phyloP scores from a whole-genome alignment of 1,140 invertebrate species.

The Drosophila kanapiae region DNA sequence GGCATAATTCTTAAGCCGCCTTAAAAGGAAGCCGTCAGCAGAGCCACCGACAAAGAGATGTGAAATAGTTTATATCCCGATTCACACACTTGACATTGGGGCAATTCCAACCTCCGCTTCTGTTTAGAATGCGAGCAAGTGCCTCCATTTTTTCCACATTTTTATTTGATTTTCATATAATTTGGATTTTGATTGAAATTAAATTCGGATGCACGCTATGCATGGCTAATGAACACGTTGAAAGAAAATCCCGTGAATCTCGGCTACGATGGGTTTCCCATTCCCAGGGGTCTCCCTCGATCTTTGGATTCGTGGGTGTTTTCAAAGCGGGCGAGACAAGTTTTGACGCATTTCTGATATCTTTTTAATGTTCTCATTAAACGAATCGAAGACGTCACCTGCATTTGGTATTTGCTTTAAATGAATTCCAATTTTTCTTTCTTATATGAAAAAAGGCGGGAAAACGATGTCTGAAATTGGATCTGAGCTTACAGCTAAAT shows the following conservation, averaged over 20 bases:
- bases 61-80: slow-evolving; percentile 65
- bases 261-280: slow-evolving; percentile 5
- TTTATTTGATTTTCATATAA: slow-evolving; percentile 80
- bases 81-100: slow-evolving; percentile 58
- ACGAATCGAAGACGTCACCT: slow-evolving; percentile 44
- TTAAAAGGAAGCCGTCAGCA: slow-evolving; percentile 43
- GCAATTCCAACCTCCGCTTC: neutral
- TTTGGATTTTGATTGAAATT: slow-evolving; percentile 82
- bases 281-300: slow-evolving; percentile 21
- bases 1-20: neutral
- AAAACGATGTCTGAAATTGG: neutral
- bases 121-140: slow-evolving; percentile 43
- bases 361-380: slow-evolving; percentile 76
- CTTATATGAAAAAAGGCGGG: slow-evolving; percentile 1
- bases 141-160: slow-evolving; percentile 54
- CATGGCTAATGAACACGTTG: slow-evolving; percentile 55
- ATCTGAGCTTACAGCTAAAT: neutral
- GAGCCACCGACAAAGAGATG: slow-evolving; percentile 51
- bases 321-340: slow-evolving; percentile 26
- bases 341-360: slow-evolving; percentile 71
- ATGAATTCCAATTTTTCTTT: neutral
- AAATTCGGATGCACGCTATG: slow-evolving; percentile 66
- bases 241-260: slow-evolving; percentile 39
- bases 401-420: slow-evolving; percentile 46
- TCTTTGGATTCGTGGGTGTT: slow-evolving; percentile 29